Conservation (phyloP, 2,113 vertebrate genomes). For the Rhea pennata region DNA sequence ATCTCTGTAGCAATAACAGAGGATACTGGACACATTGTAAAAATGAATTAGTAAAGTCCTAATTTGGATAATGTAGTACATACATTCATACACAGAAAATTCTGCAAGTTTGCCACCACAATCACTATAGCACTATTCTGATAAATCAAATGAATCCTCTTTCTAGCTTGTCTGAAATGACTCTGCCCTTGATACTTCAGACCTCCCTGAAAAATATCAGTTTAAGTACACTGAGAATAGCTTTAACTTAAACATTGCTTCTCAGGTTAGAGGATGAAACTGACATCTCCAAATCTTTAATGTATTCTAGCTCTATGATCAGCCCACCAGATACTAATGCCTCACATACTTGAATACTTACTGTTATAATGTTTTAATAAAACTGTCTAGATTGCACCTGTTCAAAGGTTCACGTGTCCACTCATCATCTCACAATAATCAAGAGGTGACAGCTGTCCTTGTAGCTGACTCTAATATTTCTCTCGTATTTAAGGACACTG, state of each 20-base stretch:
- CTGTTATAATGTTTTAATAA: conserved; percentile 7
- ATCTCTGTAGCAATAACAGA: not conserved
- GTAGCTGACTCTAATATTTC: conserved; percentile 5
- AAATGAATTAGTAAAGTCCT: not conserved
- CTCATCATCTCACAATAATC: not conserved
- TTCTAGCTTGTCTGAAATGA: not conserved
- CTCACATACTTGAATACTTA: not conserved
- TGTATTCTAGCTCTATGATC: not conserved
- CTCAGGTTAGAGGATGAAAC: not conserved
- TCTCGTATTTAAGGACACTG: not conserved
- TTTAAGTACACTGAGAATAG: not conserved
- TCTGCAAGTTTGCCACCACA: not conserved
- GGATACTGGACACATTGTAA: not conserved
- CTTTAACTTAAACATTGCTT: not conserved
- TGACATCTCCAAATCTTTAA: not conserved
- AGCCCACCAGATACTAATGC: not conserved
- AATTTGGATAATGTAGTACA: not conserved
- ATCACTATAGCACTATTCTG: not conserved
- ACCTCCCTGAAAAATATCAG: not conserved
- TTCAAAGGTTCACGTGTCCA: not conserved
- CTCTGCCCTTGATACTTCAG: not conserved
- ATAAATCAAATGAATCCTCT: not conserved
- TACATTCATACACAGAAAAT: not conserved
- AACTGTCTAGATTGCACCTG: conserved; percentile 33
- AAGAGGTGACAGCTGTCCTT: conserved; percentile 20